Evolutionary conservation across 2,888 invertebrate species (phyloP), one percentile per base, ranked within the genome.

Genomic region (Drosophila quinaria): DNA sequence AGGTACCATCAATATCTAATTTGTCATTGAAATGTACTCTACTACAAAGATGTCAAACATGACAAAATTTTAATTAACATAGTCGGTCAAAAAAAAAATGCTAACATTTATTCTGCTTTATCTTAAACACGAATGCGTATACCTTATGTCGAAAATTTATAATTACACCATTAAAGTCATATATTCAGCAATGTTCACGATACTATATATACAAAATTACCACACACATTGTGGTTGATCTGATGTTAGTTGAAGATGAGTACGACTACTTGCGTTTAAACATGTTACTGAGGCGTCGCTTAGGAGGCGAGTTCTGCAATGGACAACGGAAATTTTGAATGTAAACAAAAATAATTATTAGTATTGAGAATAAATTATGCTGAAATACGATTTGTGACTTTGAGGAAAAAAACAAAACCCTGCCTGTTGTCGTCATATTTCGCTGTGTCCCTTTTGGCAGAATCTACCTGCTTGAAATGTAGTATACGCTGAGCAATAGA

Each of bases 301-400:
- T 92, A 11, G 92, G 92, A 33, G 92, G 91, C 3, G 92, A 89
- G 47, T 92, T 92, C 92, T 92, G 91, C 39, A 90, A 78, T 56
- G 59, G 37, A 72, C 37, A 65, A 80, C 15, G 29, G 33, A 70
- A 61, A 55, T 65, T 42, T 25, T n/a, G 15, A 35, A 35, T 11
- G 15, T 22, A 42, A n/a, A n/a, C 17, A n/a, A 17, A 33, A 22
- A 19, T 50, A 50, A 15, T 13, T 37, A 39, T 15, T 22, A n/a
- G 22, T 19, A 22, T 39, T 25, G 10, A 41, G 4, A 3, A 6
- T 33, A 11, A 35, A 15, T 50, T 1, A n/a, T 35, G 13, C 11
- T 4, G 13, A 35, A 35, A 35, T 35, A 13, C 13, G 15, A 8
- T 25, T 10, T 39, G n/a, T 8, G 10, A 22, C 22, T n/a, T 22